Conservation (phyloP, 2,888 invertebrate species). For the Dryobota labecula region DNA sequence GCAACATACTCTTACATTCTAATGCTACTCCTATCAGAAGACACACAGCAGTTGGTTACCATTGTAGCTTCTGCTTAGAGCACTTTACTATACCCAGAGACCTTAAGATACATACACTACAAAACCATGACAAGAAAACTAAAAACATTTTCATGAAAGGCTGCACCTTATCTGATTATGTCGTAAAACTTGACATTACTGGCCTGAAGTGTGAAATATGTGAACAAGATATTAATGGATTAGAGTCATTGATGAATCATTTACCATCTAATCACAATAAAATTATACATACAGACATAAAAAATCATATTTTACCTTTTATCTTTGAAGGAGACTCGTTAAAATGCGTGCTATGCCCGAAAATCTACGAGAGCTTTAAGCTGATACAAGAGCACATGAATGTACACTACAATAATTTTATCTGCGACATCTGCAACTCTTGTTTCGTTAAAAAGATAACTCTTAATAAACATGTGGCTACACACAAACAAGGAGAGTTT, state of each 20-base stretch:
- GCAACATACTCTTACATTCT: constrained; percentile 71
- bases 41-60: constrained; percentile 73
- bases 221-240: constrained; percentile 19
- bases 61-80: constrained; percentile 74
- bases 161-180: constrained; percentile 55
- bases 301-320: constrained; percentile 59
- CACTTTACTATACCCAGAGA: constrained; percentile 69
- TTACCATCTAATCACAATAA: constrained; percentile 37
- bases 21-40: constrained; percentile 79
- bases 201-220: constrained; percentile 50
- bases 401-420: constrained; percentile 55
- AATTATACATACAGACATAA: constrained; percentile 49
- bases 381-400: constrained; percentile 60
- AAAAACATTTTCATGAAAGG: constrained; percentile 70
- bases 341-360: constrained; percentile 43
- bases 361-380: constrained; percentile 48
- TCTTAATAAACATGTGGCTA: constrained; percentile 39
- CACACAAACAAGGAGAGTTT: constrained; percentile 57
- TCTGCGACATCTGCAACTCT: constrained; percentile 68
- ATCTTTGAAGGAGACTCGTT: constrained; percentile 49
- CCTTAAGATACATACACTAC: constrained; percentile 75
- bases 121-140: constrained; percentile 65
- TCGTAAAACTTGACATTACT: constrained; percentile 59
- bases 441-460: constrained; percentile 77
- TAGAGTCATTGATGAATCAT: constrained; percentile 40